A percentile compares a stretch with the other conserved stretches of the same genome.
Conservation (phyloP, 2,797 vertebrate species). For the Sardinella longiceps region DNA sequence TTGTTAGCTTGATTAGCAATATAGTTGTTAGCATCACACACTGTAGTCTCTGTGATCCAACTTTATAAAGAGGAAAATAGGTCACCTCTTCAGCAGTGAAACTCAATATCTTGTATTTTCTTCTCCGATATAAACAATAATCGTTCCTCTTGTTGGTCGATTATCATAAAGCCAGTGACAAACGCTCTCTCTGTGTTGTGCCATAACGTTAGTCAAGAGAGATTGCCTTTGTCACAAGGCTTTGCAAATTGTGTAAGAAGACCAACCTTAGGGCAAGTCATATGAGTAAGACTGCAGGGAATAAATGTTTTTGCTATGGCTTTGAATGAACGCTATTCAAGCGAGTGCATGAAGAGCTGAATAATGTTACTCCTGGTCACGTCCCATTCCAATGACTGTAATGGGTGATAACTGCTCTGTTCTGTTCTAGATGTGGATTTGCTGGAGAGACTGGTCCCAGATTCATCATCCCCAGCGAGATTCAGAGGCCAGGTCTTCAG, state of each 20-base stretch:
- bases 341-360: not conserved
- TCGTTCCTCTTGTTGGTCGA: not conserved
- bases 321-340: not conserved
- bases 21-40: not conserved
- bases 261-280: not conserved
- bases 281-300: not conserved
- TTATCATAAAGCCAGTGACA: not conserved
- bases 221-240: not conserved
- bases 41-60: not conserved
- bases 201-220: too few relatives aligned
- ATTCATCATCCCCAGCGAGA: conserved; percentile 97
- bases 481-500: conserved; percentile 83
- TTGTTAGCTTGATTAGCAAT: not conserved
- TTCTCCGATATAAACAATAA: not conserved
- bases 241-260: not conserved
- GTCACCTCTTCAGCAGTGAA: too few relatives aligned
- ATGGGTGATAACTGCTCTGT: not conserved
- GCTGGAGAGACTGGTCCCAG: conserved; percentile 97
- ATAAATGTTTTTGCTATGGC: not conserved
- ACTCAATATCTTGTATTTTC: too few relatives aligned
- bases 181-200: too few relatives aligned
- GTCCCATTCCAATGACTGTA: not conserved
- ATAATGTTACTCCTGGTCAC: not conserved
- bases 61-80: too few relatives aligned
- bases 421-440: conserved; percentile 89